Base-by-base conservation (phyloP, 2,888 invertebrate species). In the Ichneumoninae sp. region DNA sequence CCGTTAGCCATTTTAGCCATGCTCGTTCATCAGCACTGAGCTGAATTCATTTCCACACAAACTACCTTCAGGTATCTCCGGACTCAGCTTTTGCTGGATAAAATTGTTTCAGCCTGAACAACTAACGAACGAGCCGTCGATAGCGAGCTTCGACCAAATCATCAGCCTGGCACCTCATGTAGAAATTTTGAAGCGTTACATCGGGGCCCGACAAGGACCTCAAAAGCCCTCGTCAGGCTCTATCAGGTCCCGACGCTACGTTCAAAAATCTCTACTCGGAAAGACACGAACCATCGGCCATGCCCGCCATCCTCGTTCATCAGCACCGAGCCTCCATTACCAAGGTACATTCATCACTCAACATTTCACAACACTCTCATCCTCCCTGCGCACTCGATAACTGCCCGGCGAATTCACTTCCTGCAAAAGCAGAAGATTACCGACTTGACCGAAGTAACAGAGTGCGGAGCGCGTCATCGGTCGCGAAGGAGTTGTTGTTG, bases 401-500 rank as follows among this genome's bases (percentile, higher is more conserved):
- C 19, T 13, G 7, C 52, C 3, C 22, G 60, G 40, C 40, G 6
- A 69, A 52, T 63, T 54, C 40, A 33, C 57, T 68, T 70, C 65
- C 52, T 69, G 63, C 40, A 63, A 75, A 70, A 16, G 30, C 47
- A 33, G 22, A 50, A 63, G 60, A 74, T 60, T 60, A 63, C 63
- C 6, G 47, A 22, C 63, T 57, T 13, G 6, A 40, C 8, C 44
- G 30, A 13, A 47, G 47, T 16, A 5, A 13, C 26, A 30, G 60
- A 44, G 63, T 60, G 44, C 30, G 33, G 22, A 57, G 66, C 19
- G 30, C 68, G 33, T 57, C 54, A 68, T 68, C 66, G 47, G 54
- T 13, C 57, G 66, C 33, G 47, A 80, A 73, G 52, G 73, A 80
- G 54, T 26, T 57, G 52, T 52, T 52, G 54, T 44, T 22, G 44